Evolutionary conservation across 2,888 invertebrate genomes (phyloP).

Genomic region (Mesoligia furuncula): DNA sequence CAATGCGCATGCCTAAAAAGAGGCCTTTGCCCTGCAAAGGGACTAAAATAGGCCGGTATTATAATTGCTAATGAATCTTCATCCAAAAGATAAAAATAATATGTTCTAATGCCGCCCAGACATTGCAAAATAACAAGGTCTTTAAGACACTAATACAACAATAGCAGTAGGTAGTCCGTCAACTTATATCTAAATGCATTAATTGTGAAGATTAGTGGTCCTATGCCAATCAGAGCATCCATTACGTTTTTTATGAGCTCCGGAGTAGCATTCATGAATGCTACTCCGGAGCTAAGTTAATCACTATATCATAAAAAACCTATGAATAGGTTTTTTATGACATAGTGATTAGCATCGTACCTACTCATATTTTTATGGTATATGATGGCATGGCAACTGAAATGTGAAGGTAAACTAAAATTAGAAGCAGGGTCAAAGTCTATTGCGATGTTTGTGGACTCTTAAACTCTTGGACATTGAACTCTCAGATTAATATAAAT

Average conservation of each 20-base stretch:
- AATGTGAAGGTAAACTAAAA: constrained; percentile 21
- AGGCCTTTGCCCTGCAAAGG: neutral
- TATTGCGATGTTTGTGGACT: neutral
- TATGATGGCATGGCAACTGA: neutral
- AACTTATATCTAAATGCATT: constrained; percentile 18
- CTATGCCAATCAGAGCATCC: constrained; percentile 36
- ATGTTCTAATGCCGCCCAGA: neutral
- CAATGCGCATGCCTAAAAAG: neutral
- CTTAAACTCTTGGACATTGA: neutral
- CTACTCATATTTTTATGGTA: neutral
- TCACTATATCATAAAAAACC: no score
- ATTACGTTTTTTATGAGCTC: constrained; percentile 44
- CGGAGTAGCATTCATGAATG: neutral
- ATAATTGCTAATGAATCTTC: neutral
- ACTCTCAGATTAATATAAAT: neutral
- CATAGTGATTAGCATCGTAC: constrained; percentile 7
- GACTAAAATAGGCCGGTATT: neutral
- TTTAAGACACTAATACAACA: neutral
- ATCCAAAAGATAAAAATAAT: neutral
- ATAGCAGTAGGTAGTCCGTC: neutral
- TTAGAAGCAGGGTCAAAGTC: neutral
- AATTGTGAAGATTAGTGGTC: constrained; percentile 9
- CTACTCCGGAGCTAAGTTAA: no score
- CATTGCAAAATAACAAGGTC: neutral
- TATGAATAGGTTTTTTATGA: constrained; percentile 32